A percentile compares a stretch with the other conserved stretches of the same genome.
Conservation (phyloP, 2,888 invertebrate genomes). For the Fragum fragum region DNA sequence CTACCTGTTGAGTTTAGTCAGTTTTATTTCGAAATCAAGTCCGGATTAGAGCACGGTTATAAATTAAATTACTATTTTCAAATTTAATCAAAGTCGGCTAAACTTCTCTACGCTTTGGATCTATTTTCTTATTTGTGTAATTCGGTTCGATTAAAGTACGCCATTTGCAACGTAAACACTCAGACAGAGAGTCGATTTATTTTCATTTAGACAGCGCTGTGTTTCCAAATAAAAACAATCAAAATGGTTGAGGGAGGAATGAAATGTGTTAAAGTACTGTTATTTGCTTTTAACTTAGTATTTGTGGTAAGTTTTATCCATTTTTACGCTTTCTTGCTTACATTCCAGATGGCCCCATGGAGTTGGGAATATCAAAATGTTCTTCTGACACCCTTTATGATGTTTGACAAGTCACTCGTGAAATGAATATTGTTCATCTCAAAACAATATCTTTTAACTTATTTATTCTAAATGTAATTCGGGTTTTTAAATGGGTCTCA, state of each 20-base stretch:
- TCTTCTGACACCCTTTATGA: too few relatives aligned
- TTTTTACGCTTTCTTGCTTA: background rate
- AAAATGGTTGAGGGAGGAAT: conserved; percentile 86
- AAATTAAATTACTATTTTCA: too few relatives aligned
- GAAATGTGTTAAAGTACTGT: conserved; percentile 85
- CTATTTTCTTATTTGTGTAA: conserved; percentile 17
- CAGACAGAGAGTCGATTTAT: background rate
- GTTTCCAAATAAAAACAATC: conserved; percentile 27
- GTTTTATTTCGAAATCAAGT: background rate
- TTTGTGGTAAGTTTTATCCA: conserved; percentile 84
- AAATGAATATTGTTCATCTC: too few relatives aligned
- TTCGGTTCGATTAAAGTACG: conserved; percentile 1
- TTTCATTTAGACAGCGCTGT: conserved; percentile 16
- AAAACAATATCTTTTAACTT: too few relatives aligned
- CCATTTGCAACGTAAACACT: background rate
- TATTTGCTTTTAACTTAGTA: conserved; percentile 85
- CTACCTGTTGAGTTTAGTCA: background rate
- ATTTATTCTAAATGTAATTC: too few relatives aligned
- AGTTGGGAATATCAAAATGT: too few relatives aligned
- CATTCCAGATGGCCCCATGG: background rate
- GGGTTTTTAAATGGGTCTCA: background rate
- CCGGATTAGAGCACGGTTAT: background rate
- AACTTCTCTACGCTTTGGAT: background rate
- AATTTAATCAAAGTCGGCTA: background rate
- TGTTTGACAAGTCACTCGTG: too few relatives aligned